Evolutionary conservation across 2,888 invertebrate species (phyloP), one percentile per base, ranked within the genome.

Genomic region (Luffia ferchaultella): DNA sequence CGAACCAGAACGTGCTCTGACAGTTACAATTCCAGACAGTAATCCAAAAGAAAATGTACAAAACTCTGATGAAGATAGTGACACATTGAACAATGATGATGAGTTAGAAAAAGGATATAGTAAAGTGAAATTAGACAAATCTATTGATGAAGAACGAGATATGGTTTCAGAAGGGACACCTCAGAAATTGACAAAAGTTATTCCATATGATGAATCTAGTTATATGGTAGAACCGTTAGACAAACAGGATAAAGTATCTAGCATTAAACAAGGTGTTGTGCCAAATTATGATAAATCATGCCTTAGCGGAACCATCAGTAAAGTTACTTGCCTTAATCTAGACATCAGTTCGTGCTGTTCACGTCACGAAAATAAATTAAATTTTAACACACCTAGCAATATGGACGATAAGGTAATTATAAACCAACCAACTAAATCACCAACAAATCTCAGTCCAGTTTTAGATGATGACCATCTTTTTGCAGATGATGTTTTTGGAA

Each of bases 1-100:
- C 41, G 91, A 91, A 63, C 90, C 89, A 0, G 92, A 93, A 73
- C 92, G 90, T 71, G 90, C 93, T 0, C 89, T 89, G 54, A 91
- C 91, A 67, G 93, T 93, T 0, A 87, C 88, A 43, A 86, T 93
- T 49, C 85, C 87, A 0, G 92, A 93, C 58, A 91, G 91, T 50
- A 87, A 68, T 16, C 86, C 89, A 2, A 82, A 75, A 47, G 88
- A 88, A 40, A 88, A 89, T 42, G 83, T 86, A 47, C 76, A 84
- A 43, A 89, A 89, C 55, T 91, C 92, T 0, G 87, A 88, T 58
- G 85, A 85, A 54, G 91, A 91, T 55, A 90, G 91, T 63, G 87
- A 88, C 62, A 91, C 90, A 1, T 70, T 90, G 5, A 89, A 89
- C 58, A 88, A 89, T 57, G 89, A 89, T 42, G 84, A 85, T n/a